A percentile compares a stretch with the other conserved stretches of the same genome.
Evolutionary conservation across 2,797 vertebrate species (phyloP).

Genomic region (Onychomys torridus): DNA sequence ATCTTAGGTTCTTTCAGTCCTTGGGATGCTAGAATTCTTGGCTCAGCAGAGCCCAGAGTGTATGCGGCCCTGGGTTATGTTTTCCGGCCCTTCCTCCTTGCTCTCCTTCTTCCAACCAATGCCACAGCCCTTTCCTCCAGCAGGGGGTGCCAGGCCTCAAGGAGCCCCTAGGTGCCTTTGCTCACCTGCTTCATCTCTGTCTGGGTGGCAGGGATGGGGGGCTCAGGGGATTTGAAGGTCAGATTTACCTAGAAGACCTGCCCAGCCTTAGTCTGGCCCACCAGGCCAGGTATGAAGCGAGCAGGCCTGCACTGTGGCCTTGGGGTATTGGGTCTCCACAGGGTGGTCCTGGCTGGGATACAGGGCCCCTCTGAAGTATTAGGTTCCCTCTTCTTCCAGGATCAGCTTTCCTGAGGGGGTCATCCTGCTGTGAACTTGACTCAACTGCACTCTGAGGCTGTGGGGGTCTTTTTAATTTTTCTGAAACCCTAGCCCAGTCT

Average conservation of each 20-base stretch:
- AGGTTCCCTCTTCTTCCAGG: neutral
- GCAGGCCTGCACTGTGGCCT: neutral
- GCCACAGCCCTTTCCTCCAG: neutral
- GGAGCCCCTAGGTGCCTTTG: neutral
- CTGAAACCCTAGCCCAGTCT: constrained; percentile 62
- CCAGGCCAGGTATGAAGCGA: constrained; percentile 47
- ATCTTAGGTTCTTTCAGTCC: neutral
- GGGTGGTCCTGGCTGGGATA: constrained; percentile 49
- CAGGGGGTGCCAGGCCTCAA: neutral
- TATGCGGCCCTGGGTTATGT: neutral
- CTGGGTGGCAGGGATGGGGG: neutral
- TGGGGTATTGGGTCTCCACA: neutral
- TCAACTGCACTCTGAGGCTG: constrained; percentile 1
- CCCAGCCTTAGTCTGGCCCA: neutral
- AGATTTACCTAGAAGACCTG: neutral
- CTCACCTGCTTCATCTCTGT: neutral
- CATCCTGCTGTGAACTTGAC: constrained; percentile 42
- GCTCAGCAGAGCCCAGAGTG: neutral
- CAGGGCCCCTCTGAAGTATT: constrained; percentile 43
- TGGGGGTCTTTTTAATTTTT: constrained; percentile 52
- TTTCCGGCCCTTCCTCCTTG: neutral
- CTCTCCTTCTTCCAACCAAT: neutral
- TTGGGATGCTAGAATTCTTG: constrained; percentile 16
- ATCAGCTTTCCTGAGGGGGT: constrained; percentile 64
- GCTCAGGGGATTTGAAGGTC: neutral